Percentiles rank a stretch among this genome's conserved stretches.
These are phyloP conservation scores for Wasmannia auropunctata DNA, from an alignment of 1,140 invertebrate species.

Conservation along the genomic window DNA sequence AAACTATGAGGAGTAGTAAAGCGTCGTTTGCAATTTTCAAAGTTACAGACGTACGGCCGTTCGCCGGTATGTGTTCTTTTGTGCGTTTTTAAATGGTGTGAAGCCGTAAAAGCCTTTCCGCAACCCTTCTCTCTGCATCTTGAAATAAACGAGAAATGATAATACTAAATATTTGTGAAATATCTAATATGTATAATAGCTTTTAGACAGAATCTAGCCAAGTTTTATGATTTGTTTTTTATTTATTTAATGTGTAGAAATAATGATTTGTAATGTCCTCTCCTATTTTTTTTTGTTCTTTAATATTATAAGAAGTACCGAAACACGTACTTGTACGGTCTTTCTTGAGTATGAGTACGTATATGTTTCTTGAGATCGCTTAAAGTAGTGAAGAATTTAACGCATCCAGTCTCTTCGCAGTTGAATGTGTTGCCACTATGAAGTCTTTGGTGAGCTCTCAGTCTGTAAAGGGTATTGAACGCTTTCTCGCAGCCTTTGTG, in stretches of 20 bases:
- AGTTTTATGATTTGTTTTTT: background rate
- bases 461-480: slow-evolving; percentile 97
- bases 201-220: background rate
- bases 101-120: slow-evolving; percentile 96
- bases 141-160: slow-evolving; percentile 67
- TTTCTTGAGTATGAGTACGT: slow-evolving; percentile 96
- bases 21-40: slow-evolving; percentile 90
- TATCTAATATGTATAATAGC: background rate
- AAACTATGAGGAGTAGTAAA: slow-evolving; percentile 93
- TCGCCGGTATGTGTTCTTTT: slow-evolving; percentile 88
- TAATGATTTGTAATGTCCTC: slow-evolving; percentile 13
- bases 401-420: slow-evolving; percentile 93
- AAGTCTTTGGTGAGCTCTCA: slow-evolving; percentile 95
- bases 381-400: slow-evolving; percentile 96
- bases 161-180: background rate
- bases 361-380: slow-evolving; percentile 97
- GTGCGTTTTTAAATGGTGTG: slow-evolving; percentile 97
- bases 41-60: slow-evolving; percentile 91
- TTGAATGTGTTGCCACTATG: slow-evolving; percentile 98
- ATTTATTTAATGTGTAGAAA: slow-evolving; percentile 23
- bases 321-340: slow-evolving; percentile 93
- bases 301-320: slow-evolving; percentile 50
- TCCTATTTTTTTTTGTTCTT: slow-evolving; percentile 21
- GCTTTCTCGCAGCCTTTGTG: slow-evolving; percentile 94
- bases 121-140: slow-evolving; percentile 94